Percentiles rank a stretch among this genome's conserved stretches.
These are phyloP conservation scores for Calypte anna DNA, from an alignment of 2,113 vertebrate genomes.

Conservation along the genomic window DNA sequence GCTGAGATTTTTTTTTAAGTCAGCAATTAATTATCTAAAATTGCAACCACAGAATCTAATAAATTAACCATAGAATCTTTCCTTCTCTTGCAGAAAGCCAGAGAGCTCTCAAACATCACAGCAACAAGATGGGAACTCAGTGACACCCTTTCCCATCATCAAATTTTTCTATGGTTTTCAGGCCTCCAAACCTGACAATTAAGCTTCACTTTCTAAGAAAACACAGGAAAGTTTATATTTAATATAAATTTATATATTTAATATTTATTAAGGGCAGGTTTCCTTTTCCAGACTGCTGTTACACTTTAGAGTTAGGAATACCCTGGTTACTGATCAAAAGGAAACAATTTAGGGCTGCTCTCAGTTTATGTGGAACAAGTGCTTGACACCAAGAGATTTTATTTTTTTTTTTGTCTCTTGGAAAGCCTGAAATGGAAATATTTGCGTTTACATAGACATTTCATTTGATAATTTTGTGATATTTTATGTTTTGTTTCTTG, in stretches of 20 bases:
- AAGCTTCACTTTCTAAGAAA: neutral
- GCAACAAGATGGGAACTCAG: neutral
- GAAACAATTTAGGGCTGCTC: too few relatives aligned
- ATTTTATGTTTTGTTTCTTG: too few relatives aligned
- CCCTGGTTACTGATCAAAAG: neutral
- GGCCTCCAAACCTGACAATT: neutral
- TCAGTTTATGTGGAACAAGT: too few relatives aligned
- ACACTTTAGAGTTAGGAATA: neutral
- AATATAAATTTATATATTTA: too few relatives aligned
- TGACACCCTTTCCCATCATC: neutral
- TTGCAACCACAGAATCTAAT: neutral
- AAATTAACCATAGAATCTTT: neutral
- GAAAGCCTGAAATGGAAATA: too few relatives aligned
- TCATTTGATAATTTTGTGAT: too few relatives aligned
- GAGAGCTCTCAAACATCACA: too few relatives aligned
- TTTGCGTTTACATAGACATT: too few relatives aligned
- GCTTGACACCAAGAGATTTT: too few relatives aligned
- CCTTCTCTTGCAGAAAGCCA: neutral
- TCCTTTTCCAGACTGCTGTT: neutral
- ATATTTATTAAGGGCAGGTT: neutral
- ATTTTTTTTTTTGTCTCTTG: too few relatives aligned
- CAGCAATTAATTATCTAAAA: neutral
- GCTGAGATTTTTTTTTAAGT: neutral
- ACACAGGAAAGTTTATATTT: neutral
- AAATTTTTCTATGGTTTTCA: neutral